phyloP scores from a whole-genome alignment of 2,797 vertebrate species.

The Aplochiton taeniatus region DNA sequence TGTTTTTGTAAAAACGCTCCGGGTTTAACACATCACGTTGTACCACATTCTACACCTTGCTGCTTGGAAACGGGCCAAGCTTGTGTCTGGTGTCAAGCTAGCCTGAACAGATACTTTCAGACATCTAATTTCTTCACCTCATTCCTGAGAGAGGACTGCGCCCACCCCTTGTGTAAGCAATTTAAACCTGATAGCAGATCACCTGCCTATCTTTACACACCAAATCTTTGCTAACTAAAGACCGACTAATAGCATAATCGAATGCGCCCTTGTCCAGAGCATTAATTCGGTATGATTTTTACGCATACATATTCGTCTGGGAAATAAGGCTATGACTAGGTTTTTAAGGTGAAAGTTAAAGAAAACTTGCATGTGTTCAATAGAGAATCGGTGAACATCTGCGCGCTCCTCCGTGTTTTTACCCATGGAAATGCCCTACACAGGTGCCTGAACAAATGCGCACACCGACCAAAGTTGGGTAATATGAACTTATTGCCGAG shows the following conservation, averaged over 20 bases:
- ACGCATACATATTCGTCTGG: slow-evolving; percentile 30
- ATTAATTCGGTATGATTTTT: slow-evolving; percentile 24
- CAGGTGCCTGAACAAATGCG: slow-evolving; percentile 62
- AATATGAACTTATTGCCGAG: slow-evolving; percentile 90
- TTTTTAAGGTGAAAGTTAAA: slow-evolving; percentile 14
- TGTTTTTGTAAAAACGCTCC: slow-evolving; percentile 24
- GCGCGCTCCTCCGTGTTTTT: slow-evolving; percentile 10
- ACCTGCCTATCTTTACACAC: slow-evolving; percentile 46
- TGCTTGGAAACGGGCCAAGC: slow-evolving; percentile 69
- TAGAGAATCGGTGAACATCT: slow-evolving; percentile 3
- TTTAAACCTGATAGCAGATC: slow-evolving; percentile 74
- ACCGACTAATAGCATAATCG: slow-evolving; percentile 9
- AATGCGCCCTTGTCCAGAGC: background rate
- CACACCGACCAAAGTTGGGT: slow-evolving; percentile 67
- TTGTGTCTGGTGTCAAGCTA: slow-evolving; percentile 74
- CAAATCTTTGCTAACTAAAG: slow-evolving; percentile 45
- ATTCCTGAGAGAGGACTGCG: slow-evolving; percentile 72
- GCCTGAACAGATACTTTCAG: slow-evolving; percentile 79
- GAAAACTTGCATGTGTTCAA: slow-evolving; percentile 21
- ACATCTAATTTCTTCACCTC: slow-evolving; percentile 75
- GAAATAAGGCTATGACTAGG: background rate
- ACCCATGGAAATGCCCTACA: slow-evolving; percentile 57
- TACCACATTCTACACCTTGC: slow-evolving; percentile 58
- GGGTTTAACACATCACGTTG: slow-evolving; percentile 32
- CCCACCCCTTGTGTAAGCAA: slow-evolving; percentile 70